Percentiles rank a stretch among this genome's conserved stretches.
Conservation (phyloP, 2,888 invertebrate species). For the Drosophila parthenogenetica region DNA sequence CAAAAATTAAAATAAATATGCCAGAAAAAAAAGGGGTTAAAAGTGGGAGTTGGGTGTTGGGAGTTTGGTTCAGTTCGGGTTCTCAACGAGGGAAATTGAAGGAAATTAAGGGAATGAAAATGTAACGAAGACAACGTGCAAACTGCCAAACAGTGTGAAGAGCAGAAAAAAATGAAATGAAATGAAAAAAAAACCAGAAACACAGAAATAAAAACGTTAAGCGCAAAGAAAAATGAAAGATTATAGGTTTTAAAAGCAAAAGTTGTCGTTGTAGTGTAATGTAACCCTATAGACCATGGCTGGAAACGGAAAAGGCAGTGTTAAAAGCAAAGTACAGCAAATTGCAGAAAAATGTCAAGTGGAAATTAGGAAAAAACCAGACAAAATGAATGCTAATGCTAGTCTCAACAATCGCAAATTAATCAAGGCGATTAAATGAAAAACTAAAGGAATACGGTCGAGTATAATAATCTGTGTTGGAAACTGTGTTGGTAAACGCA, state of each 20-base stretch:
- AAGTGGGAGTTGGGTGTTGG: not conserved
- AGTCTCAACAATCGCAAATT: no score
- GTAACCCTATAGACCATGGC: slow-evolving; percentile 10
- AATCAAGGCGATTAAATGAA: not conserved
- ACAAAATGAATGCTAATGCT: not conserved
- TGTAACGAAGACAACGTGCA: slow-evolving; percentile 32
- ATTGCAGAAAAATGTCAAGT: slow-evolving; percentile 7
- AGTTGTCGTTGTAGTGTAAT: not conserved
- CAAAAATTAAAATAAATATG: slow-evolving; percentile 65
- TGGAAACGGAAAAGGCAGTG: slow-evolving; percentile 12
- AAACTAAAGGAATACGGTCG: no score
- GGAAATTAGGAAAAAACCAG: slow-evolving; percentile 13
- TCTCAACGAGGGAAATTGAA: slow-evolving; percentile 49
- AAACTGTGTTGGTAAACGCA: no score
- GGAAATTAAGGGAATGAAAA: slow-evolving; percentile 58
- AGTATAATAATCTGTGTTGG: no score
- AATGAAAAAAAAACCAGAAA: not conserved
- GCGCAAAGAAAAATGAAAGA: slow-evolving; percentile 19
- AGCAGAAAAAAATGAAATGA: not conserved
- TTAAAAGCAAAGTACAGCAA: slow-evolving; percentile 11
- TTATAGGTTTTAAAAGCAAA: slow-evolving; percentile 25
- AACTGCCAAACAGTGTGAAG: slow-evolving; percentile 7
- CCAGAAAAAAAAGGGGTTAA: slow-evolving; percentile 45
- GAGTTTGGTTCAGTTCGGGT: not conserved
- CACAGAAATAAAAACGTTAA: not conserved